Base-by-base conservation (phyloP, 2,113 vertebrate species). In the Pteruthius melanotis region DNA sequence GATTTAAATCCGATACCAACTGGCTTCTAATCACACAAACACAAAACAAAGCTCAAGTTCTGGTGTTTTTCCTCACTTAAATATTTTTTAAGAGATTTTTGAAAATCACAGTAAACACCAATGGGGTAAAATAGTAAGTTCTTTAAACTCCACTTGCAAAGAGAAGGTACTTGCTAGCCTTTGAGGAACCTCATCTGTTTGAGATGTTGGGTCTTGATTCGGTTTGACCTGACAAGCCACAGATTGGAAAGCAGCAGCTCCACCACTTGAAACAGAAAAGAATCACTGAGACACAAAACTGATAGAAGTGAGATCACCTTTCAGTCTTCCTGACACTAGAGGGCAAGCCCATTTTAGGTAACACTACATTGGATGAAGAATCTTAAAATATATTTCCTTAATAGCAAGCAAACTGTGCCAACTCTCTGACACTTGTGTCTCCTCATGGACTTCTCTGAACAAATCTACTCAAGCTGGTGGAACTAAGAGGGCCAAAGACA, bases 331-430 rank as follows among this genome's bases (percentile, higher is more conserved):
- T 89, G 85, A 96, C 93, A 93, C 92, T 95, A 95, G 94, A 96
- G 90, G 95, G 93, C 94, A 97, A 96, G 61, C 82, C 89, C 93
- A 87, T 93, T 95, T 92, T 92, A 95, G 70, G 61, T 90, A 95
- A 94, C 0, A 0, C 12, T 47, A 2, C 7, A 3, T 17, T 56
- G 64, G 44, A 71, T 70, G 64, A 66, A 84, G 53, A 80, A 44
- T 11, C 37, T 42, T 60, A 60, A 93, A 71, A 90, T 63, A 63
- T 3, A 0, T 80, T 94, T 74, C 66, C 22, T 61, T 70, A 70
- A 61, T 9, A 60, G 18, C 26, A 21, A 81, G 15, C 35, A 89
- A 90, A 86, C 31, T 60, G 12, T 78, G 86, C 53, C 79, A 92
- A 8, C 37, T 39, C 44, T 53, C 37, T 47, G 27, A 35, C 82